phyloP scores from a whole-genome alignment of 2,797 vertebrate genomes.

The Etheostoma perlongum region DNA sequence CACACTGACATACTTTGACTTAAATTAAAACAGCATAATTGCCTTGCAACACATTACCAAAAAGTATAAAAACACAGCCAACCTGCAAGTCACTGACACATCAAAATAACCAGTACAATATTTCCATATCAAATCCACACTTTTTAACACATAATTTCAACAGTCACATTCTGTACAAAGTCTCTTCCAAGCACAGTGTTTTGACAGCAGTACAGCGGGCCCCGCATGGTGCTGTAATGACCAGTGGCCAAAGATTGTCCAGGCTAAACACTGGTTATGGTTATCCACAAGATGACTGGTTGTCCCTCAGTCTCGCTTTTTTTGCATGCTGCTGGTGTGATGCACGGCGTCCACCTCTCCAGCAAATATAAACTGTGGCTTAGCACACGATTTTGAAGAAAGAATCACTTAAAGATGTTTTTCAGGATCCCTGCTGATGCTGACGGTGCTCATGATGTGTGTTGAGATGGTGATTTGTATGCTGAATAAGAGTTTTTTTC shows the following conservation, averaged over 20 bases:
- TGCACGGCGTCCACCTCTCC: conserved; percentile 49
- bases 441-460: background rate
- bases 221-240: conserved; percentile 70
- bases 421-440: conserved; percentile 40
- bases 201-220: conserved; percentile 60
- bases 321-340: conserved; percentile 42
- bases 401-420: conserved; percentile 39
- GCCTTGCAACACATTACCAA: background rate
- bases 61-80: background rate
- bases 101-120: conserved; percentile 1
- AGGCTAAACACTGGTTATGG: conserved; percentile 74
- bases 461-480: background rate
- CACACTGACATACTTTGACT: background rate
- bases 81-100: background rate
- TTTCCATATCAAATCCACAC: conserved; percentile 12
- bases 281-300: conserved; percentile 74
- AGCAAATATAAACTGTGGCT: conserved; percentile 65
- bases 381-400: conserved; percentile 62
- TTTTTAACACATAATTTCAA: conserved; percentile 25
- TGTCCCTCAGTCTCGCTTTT: conserved; percentile 57
- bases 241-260: conserved; percentile 56
- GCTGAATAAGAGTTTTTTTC: background rate
- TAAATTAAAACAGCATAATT: background rate
- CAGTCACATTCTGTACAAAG: conserved; percentile 28
- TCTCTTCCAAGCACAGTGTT: conserved; percentile 66